Base-by-base conservation (phyloP, 2,113 vertebrate species). In the Etheostoma spectabile region DNA sequence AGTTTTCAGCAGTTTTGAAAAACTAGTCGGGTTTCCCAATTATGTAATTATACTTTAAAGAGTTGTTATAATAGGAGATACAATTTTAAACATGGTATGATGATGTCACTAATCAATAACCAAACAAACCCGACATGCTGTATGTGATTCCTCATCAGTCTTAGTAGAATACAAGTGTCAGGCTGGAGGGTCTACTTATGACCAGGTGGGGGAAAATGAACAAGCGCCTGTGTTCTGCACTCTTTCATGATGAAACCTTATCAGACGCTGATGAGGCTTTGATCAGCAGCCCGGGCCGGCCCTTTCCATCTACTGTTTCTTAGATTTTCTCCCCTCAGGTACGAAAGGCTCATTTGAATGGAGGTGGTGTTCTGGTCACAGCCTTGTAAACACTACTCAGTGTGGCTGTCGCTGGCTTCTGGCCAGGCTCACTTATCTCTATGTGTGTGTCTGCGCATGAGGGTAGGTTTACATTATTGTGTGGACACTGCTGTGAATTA, bases 321-420 rank as follows among this genome's bases (percentile, higher is more conserved):
- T 14, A 69, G 51, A 45, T 52, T 55, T 21, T 12, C 66, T 56
- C 65, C 30, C 42, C 27, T 73, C 69, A 72, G 74, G 65, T 84
- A 27, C 8, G 70, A 68, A 38, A 21, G 57, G 70, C 16, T 81
- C 18, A 75, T 79, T 81, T 76, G 60, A 51, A 51, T 66, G 59
- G 67, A 66, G 70, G 52, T 49, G 68, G 5, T 61, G 64, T 57
- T 79, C 76, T 42, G 85, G 83, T 73, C 73, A 57, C 64, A 70
- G 71, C 24, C 70, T 70, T 21, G 73, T 68, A 80, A 89, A 86
- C 78, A 70, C 38, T n/a, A 0, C 48, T 73, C 69, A 38, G 62
- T 79, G 38, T 53, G 64, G 79, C 64, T 86, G n/a, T 68, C 3
- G 16, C 42, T 78, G 87, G 77, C 79, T 24, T 6, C 6, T 5